Percentiles rank a stretch among this genome's conserved stretches.
These are phyloP conservation scores for Palaemon carinicauda DNA, from an alignment of 1,140 invertebrate species.

Conservation along the genomic window DNA sequence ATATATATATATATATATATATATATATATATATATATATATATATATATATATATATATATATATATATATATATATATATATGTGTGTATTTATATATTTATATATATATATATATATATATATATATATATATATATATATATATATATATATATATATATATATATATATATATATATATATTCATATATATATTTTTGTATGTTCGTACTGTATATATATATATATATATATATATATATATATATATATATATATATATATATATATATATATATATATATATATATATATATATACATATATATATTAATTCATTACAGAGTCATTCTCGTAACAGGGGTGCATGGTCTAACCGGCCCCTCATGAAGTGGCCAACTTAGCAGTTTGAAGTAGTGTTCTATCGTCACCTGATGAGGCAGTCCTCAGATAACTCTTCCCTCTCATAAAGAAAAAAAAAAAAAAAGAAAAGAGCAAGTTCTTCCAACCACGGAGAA, in stretches of 20 bases:
- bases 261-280: conserved; percentile 19
- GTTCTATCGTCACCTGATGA: too few relatives aligned
- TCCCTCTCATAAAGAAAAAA: neutral
- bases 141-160: conserved; percentile 19
- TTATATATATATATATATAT: conserved; percentile 12
- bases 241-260: conserved; percentile 19
- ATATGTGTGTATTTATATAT: neutral
- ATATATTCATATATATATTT: too few relatives aligned
- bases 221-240: conserved; percentile 19
- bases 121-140: conserved; percentile 19
- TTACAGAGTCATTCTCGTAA: neutral
- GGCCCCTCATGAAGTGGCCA: neutral
- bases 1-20: conserved; percentile 19
- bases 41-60: conserved; percentile 19
- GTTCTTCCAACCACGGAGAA: too few relatives aligned
- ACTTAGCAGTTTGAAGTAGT: neutral
- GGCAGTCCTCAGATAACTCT: neutral
- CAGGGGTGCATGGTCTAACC: neutral
- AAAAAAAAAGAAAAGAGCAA: neutral
- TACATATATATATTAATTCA: conserved; percentile 5
- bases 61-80: conserved; percentile 16
- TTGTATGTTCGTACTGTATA: too few relatives aligned
- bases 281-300: conserved; percentile 19
- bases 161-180: conserved; percentile 19
- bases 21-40: conserved; percentile 16